phyloP scores from a whole-genome alignment of 2,888 invertebrate genomes.

The Heliconius cydno region DNA sequence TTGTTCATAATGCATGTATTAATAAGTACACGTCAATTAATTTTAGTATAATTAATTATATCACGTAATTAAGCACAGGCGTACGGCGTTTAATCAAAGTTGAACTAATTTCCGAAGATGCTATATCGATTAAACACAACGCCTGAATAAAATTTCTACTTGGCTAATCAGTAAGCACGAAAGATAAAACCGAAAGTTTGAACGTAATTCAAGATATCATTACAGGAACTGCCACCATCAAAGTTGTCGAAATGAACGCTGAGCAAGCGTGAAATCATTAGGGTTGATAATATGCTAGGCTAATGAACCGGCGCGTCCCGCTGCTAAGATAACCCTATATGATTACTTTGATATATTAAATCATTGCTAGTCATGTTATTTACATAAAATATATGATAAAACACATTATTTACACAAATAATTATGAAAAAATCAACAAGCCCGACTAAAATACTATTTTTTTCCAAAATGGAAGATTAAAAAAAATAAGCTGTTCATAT shows the following conservation, averaged over 20 bases:
- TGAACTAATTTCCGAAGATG: constrained; percentile 62
- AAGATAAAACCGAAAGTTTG: constrained; percentile 73
- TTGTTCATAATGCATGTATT: background rate
- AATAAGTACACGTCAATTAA: background rate
- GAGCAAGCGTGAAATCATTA: constrained; percentile 75
- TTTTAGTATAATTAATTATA: constrained; percentile 30
- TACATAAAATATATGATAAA: background rate
- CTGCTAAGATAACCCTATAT: constrained; percentile 54
- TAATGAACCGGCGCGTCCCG: constrained; percentile 67
- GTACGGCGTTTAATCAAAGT: constrained; percentile 59
- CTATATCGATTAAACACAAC: constrained; percentile 68
- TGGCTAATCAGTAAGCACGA: constrained; percentile 65
- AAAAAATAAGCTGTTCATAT: too few species aligned
- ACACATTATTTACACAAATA: background rate
- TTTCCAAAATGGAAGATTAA: too few species aligned
- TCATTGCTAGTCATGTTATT: background rate
- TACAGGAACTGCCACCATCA: constrained; percentile 61
- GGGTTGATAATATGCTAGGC: constrained; percentile 70
- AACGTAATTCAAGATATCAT: constrained; percentile 71
- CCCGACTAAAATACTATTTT: background rate
- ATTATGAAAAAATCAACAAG: background rate
- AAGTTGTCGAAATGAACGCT: constrained; percentile 57
- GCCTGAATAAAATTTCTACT: constrained; percentile 62
- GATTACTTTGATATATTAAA: constrained; percentile 26
- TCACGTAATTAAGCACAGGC: constrained; percentile 48